phyloP scores from a whole-genome alignment of 2,888 invertebrate species.

The Apodemia hepburni region DNA sequence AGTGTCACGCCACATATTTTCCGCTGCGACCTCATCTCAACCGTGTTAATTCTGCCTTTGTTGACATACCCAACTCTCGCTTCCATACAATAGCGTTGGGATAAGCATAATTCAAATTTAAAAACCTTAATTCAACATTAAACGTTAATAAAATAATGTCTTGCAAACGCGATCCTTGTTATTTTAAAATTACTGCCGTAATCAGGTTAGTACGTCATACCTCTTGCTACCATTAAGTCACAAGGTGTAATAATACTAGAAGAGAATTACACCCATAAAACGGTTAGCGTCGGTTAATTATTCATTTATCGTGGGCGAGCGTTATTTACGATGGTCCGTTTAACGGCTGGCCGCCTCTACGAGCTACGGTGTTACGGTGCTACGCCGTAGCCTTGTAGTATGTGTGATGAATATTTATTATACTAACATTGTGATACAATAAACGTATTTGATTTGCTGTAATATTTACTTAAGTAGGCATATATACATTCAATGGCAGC shows the following conservation, averaged over 20 bases:
- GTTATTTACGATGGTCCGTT: conserved; percentile 42
- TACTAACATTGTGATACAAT: conserved; percentile 21
- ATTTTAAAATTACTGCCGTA: background rate
- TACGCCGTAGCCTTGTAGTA: conserved; percentile 38
- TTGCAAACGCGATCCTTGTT: background rate
- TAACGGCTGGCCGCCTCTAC: conserved; percentile 41
- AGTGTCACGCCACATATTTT: too few species aligned
- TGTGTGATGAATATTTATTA: conserved; percentile 26
- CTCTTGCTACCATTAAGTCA: background rate
- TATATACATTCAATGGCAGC: too few species aligned
- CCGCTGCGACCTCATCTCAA: too few species aligned
- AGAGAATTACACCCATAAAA: conserved; percentile 39
- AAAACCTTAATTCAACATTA: background rate
- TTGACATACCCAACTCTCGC: too few species aligned
- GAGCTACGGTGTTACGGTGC: conserved; percentile 36
- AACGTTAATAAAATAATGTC: background rate
- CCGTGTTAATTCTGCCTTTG: too few species aligned
- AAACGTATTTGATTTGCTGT: conserved; percentile 18
- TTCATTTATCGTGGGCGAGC: conserved; percentile 55
- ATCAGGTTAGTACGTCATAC: background rate
- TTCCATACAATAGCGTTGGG: too few species aligned
- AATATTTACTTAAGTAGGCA: background rate
- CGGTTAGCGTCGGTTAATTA: conserved; percentile 60
- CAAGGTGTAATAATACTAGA: conserved; percentile 16
- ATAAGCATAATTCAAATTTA: too few species aligned